A percentile compares a stretch with the other conserved stretches of the same genome.
Conservation (phyloP, 2,113 vertebrate genomes). For the Drymodes brunneopygia region DNA sequence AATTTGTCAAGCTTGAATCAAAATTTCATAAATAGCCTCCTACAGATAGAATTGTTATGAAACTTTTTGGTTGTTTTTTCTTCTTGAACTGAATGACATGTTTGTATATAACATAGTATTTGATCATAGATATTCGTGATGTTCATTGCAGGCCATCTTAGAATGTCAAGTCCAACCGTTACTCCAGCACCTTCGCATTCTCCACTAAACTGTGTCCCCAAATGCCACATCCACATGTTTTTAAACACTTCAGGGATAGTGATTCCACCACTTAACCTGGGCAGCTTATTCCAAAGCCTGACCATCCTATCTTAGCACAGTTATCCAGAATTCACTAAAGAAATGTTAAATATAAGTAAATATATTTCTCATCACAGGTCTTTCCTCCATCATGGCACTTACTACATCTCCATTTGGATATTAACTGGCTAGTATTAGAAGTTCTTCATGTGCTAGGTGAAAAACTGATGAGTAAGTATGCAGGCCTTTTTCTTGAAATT, state of each 20-base stretch:
- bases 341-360: background rate
- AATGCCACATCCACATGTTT: background rate
- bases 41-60: background rate
- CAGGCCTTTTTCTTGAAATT: background rate
- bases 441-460: slow-evolving; percentile 85
- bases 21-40: background rate
- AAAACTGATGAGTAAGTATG: slow-evolving; percentile 84
- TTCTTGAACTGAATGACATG: background rate
- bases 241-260: background rate
- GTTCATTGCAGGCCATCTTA: background rate
- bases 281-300: background rate
- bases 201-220: background rate
- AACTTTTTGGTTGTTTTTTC: background rate
- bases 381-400: slow-evolving; percentile 95
- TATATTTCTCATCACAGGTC: slow-evolving; percentile 73
- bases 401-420: slow-evolving; percentile 90
- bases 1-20: background rate
- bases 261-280: background rate
- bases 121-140: background rate
- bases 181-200: background rate
- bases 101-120: background rate
- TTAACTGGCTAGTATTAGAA: slow-evolving; percentile 90
- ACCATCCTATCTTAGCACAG: background rate
- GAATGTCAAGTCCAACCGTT: background rate
- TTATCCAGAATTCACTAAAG: background rate